Percentiles rank a stretch among this genome's conserved stretches.
phyloP scores from a whole-genome alignment of 1,140 invertebrate species.

The Lasaia peninsularis region DNA sequence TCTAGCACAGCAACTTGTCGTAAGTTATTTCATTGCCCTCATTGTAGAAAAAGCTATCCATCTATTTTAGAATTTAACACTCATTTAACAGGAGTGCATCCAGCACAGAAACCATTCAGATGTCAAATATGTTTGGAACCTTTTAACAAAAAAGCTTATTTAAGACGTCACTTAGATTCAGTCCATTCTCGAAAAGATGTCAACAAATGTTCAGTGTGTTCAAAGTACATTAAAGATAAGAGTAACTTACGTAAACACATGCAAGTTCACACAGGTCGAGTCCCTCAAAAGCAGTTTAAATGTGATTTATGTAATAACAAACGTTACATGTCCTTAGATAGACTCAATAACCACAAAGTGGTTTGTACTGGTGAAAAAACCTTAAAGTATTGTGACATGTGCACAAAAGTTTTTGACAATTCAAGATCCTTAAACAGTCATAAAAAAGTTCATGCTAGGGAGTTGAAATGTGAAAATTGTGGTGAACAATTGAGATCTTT shows the following conservation, averaged over 20 bases:
- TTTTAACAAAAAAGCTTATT: slow-evolving; percentile 71
- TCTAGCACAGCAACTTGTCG: slow-evolving; percentile 66
- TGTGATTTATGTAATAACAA: slow-evolving; percentile 77
- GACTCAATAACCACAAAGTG: slow-evolving; percentile 74
- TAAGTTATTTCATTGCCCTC: slow-evolving; percentile 74
- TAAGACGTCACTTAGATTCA: slow-evolving; percentile 71
- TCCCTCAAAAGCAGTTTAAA: slow-evolving; percentile 77
- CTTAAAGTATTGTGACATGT: slow-evolving; percentile 76
- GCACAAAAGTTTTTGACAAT: slow-evolving; percentile 76
- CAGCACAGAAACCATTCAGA: slow-evolving; percentile 74
- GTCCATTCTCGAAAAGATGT: slow-evolving; percentile 74
- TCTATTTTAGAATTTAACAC: slow-evolving; percentile 75
- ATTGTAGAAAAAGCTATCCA: slow-evolving; percentile 75
- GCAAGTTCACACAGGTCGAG: slow-evolving; percentile 75
- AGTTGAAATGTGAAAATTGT: slow-evolving; percentile 74
- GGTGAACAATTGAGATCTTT: slow-evolving; percentile 73
- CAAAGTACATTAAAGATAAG: slow-evolving; percentile 77
- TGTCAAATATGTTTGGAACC: slow-evolving; percentile 76
- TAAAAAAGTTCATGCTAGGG: slow-evolving; percentile 75
- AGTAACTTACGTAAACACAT: slow-evolving; percentile 76
- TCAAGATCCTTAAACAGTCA: slow-evolving; percentile 76
- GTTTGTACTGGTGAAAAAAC: slow-evolving; percentile 75
- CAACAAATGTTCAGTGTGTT: slow-evolving; percentile 76
- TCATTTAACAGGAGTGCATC: slow-evolving; percentile 73
- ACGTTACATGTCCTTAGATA: slow-evolving; percentile 74